A percentile compares a stretch with the other conserved stretches of the same genome.
Evolutionary conservation across 2,797 vertebrate species (phyloP).

Genomic region (Carcharodon carcharias): DNA sequence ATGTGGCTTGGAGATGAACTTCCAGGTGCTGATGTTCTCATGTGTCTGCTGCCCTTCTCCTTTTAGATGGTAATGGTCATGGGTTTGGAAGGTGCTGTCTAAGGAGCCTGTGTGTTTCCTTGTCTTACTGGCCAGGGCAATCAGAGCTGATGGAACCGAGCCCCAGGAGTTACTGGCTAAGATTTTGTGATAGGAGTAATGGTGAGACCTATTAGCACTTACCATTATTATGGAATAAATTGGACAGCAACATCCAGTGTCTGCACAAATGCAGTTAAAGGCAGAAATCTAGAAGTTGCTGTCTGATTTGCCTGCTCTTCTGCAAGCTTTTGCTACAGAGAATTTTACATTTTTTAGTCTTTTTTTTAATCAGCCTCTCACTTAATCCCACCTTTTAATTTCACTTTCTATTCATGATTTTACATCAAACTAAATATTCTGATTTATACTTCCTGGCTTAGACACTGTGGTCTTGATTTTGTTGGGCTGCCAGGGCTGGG

Average conservation of each 20-base stretch:
- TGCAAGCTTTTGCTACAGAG: not conserved
- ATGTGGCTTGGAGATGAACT: too few relatives aligned
- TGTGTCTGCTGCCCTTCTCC: too few relatives aligned
- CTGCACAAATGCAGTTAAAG: not conserved
- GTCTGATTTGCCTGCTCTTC: not conserved
- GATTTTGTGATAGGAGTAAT: not conserved
- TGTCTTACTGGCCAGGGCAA: not conserved
- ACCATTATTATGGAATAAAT: not conserved
- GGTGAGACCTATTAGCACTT: not conserved
- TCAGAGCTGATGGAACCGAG: not conserved
- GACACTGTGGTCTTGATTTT: too few relatives aligned
- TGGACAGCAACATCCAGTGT: not conserved
- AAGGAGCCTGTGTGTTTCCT: too few relatives aligned
- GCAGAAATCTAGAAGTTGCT: not conserved
- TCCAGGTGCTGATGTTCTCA: too few relatives aligned
- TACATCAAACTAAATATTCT: too few relatives aligned
- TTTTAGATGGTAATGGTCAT: too few relatives aligned
- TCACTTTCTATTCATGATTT: too few relatives aligned
- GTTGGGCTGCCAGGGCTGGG: too few relatives aligned
- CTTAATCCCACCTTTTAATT: too few relatives aligned
- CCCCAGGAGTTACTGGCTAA: not conserved
- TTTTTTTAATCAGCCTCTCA: not conserved
- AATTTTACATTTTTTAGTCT: not conserved
- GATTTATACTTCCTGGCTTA: too few relatives aligned
- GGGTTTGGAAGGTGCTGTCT: too few relatives aligned